Base-by-base conservation (phyloP, 2,113 vertebrate species). In the Eidolon helvum region DNA sequence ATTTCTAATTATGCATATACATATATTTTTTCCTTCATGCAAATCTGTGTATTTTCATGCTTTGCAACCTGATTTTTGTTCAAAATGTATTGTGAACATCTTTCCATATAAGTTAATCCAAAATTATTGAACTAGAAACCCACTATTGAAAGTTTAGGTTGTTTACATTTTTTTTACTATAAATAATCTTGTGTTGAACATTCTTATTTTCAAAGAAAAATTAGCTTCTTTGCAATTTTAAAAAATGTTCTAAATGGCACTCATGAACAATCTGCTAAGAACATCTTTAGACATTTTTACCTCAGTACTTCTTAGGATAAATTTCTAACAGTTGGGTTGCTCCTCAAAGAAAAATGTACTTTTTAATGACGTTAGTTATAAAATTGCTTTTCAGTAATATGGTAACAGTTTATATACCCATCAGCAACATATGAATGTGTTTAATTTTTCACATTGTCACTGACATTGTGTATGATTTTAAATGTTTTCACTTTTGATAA, bases 1-100 rank as follows among this genome's bases (percentile, higher is more conserved):
- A 28, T 95, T 95, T 95, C 57, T 90, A 93, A 94, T 97, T 82
- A n/a, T 35, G 4, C 53, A 4, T 90, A 10, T 48, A 63, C n/a
- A 28, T 24, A 43, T 53, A 35, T 63, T 84, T 18, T 77, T 66
- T 18, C 10, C 5, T 7, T 93, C 45, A 75, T 84, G 26, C 2
- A 90, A 65, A 91, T 57, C 21, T 69, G 6, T 63, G 15, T 83
- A 57, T 72, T 63, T 61, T 95, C 68, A 72, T 85, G 45, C 28
- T 89, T 83, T 80, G 14, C 57, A 84, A 87, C 3, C 33, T 69
- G 68, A 15, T 94, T 55, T 94, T 93, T 71, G 5, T 90, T 92
- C 19, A 53, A 89, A 95, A 91, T 61, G 48, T 48, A 24, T 35
- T 87, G 12, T 53, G 35, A 95, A 30, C 15, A 83, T 40, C 61